phyloP scores from a whole-genome alignment of 1,140 invertebrate genomes.

The Phymorhynchus buccinoides region DNA sequence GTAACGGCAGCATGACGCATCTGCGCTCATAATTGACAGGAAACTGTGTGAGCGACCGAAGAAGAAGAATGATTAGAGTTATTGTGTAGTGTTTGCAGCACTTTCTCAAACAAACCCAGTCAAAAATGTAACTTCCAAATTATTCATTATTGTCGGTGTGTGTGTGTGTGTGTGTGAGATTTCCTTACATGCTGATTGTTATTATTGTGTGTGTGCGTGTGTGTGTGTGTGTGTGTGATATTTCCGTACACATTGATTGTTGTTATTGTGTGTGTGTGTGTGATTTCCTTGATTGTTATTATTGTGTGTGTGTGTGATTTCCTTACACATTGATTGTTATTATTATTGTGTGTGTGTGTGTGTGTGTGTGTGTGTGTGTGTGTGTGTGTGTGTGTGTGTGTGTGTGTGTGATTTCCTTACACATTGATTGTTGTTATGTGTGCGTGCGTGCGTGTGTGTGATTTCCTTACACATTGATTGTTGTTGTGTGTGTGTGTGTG shows the following conservation, averaged over 20 bases:
- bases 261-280: slow-evolving; percentile 19
- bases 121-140: no score
- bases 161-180: no score
- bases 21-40: no score
- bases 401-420: not conserved
- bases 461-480: not conserved
- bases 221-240: not conserved
- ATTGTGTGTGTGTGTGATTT: not conserved
- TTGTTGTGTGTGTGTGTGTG: slow-evolving; percentile 3
- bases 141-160: no score
- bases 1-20: no score
- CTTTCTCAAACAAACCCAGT: no score
- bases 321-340: not conserved
- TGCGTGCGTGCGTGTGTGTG: not conserved
- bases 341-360: not conserved
- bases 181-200: not conserved
- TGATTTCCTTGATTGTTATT: not conserved
- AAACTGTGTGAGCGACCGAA: no score
- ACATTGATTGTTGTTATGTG: not conserved
- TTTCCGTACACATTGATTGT: not conserved
- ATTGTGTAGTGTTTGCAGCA: not conserved
- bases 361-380: slow-evolving; percentile 4
- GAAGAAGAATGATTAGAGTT: no score
- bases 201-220: not conserved
- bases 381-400: slow-evolving; percentile 7